A percentile compares a stretch with the other conserved stretches of the same genome.
Evolutionary conservation across 2,797 vertebrate genomes (phyloP).

Genomic region (Diplodus sargus): DNA sequence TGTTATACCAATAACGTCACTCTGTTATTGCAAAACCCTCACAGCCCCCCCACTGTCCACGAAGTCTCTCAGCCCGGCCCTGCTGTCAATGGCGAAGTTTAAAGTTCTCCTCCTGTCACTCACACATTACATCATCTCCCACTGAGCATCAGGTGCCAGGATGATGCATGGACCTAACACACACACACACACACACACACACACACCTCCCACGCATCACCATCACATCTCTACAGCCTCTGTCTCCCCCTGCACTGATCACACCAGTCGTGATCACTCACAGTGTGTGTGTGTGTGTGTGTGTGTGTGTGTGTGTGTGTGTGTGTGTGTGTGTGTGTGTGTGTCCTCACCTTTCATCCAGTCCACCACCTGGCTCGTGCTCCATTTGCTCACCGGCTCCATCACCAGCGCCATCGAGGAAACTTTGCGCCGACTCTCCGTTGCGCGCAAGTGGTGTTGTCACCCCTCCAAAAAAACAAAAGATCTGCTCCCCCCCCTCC

Average conservation of each 20-base stretch:
- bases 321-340: background rate
- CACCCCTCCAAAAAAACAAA: constrained; percentile 24
- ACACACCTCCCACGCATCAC: constrained; percentile 58
- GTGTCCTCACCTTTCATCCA: constrained; percentile 95
- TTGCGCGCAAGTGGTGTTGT: constrained; percentile 44
- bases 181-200: constrained; percentile 34
- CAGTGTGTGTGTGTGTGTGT: background rate
- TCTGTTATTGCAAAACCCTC: no score
- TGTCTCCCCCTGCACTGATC: constrained; percentile 26
- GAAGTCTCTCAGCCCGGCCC: constrained; percentile 40
- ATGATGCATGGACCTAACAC: background rate
- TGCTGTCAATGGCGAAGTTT: constrained; percentile 50
- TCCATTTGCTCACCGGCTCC: constrained; percentile 99
- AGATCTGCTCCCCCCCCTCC: constrained; percentile 30
- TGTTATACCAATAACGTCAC: no score
- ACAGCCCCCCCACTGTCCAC: background rate
- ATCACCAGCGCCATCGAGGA: constrained; percentile 94
- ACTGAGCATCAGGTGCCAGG: constrained; percentile 73
- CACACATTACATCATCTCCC: constrained; percentile 68
- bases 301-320: constrained; percentile 15
- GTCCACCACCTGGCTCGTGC: constrained; percentile 95
- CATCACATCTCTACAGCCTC: constrained; percentile 31
- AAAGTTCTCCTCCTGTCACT: constrained; percentile 52
- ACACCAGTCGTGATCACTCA: constrained; percentile 18
- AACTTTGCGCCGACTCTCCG: constrained; percentile 81